A percentile compares a stretch with the other conserved stretches of the same genome.
phyloP scores from a whole-genome alignment of 2,113 vertebrate species.

The Oreochromis tanganicae region DNA sequence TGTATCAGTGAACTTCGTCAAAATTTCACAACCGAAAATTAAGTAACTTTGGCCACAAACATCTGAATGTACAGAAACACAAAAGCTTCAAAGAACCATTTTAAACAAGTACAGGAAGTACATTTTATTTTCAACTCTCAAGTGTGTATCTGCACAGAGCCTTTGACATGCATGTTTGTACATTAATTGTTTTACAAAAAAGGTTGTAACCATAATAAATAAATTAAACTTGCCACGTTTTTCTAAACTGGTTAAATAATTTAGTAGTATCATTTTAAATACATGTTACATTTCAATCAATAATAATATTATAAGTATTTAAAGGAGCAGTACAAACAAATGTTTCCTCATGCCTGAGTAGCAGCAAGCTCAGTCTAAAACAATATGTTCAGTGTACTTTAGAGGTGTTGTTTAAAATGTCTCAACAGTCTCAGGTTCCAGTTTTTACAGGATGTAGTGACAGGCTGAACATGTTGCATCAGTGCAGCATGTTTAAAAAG shows the following conservation, averaged over 20 bases:
- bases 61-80: not conserved
- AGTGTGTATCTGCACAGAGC: not conserved
- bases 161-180: fast-evolving
- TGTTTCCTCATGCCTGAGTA: fast-evolving
- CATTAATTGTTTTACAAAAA: too few species aligned
- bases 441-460: not conserved
- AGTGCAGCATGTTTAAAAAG: not conserved
- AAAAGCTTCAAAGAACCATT: not conserved
- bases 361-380: fast-evolving
- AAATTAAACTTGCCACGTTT: not conserved
- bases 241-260: not conserved
- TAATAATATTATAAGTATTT: not conserved
- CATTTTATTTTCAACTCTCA: not conserved
- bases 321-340: not conserved
- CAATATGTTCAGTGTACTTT: fast-evolving
- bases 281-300: too few species aligned
- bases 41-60: not conserved
- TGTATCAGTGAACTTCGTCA: fast-evolving
- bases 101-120: not conserved
- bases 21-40: not conserved
- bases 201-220: not conserved
- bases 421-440: not conserved
- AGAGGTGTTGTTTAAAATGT: not conserved
- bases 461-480: not conserved
- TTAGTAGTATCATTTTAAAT: not conserved